Evolutionary conservation across 2,888 invertebrate species (phyloP), one percentile per base, ranked within the genome.

Genomic region (Glaucopsyche alexis): DNA sequence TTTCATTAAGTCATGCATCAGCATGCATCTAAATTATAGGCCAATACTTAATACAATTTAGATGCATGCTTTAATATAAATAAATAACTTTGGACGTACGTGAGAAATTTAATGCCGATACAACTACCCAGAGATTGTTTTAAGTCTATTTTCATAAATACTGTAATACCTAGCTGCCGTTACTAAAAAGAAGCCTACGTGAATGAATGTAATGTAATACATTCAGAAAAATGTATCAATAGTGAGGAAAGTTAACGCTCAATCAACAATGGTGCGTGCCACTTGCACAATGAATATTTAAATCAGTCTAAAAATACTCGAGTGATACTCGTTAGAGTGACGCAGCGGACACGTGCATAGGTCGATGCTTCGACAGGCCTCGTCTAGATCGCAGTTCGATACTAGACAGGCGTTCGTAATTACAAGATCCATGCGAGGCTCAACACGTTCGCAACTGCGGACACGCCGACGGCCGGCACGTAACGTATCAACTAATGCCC

Each of bases 351-450:
- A 50, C 72, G 67, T 72, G 52, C 67, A 72, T 42, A 72, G 52
- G 72, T 72, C 72, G 72, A 72, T 67, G 72, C 40, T 72, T 67
- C 67, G 72, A 72, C 66, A 52, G 67, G 72, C 75, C 76, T 76
- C 74, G 76, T 77, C 76, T 77, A 72, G 76, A 76, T 74, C 74
- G 75, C 74, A 85, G 82, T 81, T 84, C 84, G 83, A 84, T 83
- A 76, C 75, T 81, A 81, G 84, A 84, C 82, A 83, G 80, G 81
- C 85, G 83, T 82, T 83, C 82, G 85, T 90, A 89, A 91, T 91
- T 91, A 89, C 86, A 87, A 89, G 90, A 90, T 87, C 87, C 87
- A 87, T 87, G 84, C 85, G 83, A 84, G 82, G 79, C 47, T 67
- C 79, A 79, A 83, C 84, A 82, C 80, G 81, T 82, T 81, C 78